These are phyloP conservation scores for Ptiloglossa arizonensis DNA, from an alignment of 1,140 invertebrate species.

Conservation along the genomic window DNA sequence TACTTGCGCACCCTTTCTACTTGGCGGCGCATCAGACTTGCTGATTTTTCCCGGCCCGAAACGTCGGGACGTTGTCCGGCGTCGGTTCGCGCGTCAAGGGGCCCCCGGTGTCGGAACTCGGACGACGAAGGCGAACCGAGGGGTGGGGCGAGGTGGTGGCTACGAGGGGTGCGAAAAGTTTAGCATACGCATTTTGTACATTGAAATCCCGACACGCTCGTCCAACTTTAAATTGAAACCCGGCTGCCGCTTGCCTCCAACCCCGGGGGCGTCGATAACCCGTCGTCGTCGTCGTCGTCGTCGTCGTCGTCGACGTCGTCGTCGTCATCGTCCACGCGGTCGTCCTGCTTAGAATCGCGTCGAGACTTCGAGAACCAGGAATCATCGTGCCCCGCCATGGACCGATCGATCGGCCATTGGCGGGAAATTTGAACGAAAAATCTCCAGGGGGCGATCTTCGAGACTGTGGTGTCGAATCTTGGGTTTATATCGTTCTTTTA, in stretches of 20 bases:
- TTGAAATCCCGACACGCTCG: constrained; percentile 77
- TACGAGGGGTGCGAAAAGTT: constrained; percentile 75
- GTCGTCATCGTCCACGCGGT: too few relatives aligned
- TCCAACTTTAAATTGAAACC: constrained; percentile 80
- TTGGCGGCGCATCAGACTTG: constrained; percentile 77
- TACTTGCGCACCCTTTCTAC: constrained; percentile 68
- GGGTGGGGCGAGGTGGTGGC: constrained; percentile 30
- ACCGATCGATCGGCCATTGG: too few relatives aligned
- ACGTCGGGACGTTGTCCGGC: constrained; percentile 71
- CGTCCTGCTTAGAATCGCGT: constrained; percentile 5
- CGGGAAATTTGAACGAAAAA: too few relatives aligned
- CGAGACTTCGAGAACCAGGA: background rate
- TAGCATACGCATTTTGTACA: constrained; percentile 80
- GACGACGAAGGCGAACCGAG: constrained; percentile 58
- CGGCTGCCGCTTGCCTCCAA: constrained; percentile 42
- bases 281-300: constrained; percentile 30
- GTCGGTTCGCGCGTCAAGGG: constrained; percentile 57
- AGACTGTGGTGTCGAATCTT: too few relatives aligned
- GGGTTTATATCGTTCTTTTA: too few relatives aligned
- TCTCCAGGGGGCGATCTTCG: too few relatives aligned
- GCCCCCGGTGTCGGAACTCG: constrained; percentile 54
- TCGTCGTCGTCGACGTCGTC: constrained; percentile 2
- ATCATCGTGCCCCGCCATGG: background rate
- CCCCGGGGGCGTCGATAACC: constrained; percentile 44
- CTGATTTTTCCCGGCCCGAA: constrained; percentile 75